Evolutionary conservation across 2,797 vertebrate genomes (phyloP).

Genomic region (Hyperoplus lanceolatus): DNA sequence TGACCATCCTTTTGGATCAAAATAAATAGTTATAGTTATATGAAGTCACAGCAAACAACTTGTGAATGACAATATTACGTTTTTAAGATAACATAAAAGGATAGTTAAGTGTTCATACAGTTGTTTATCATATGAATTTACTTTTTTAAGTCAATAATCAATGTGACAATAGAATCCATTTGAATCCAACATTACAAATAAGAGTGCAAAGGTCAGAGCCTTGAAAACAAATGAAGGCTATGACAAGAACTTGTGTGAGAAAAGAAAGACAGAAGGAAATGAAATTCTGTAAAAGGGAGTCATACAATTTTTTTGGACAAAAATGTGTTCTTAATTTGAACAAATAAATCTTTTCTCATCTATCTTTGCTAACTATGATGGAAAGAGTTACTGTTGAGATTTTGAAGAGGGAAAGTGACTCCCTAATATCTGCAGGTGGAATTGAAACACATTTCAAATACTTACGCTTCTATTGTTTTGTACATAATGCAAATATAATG

Average conservation of each 20-base stretch:
- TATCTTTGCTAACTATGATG: background rate
- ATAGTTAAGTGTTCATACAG: background rate
- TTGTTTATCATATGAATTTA: background rate
- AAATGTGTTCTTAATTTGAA: constrained; percentile 11
- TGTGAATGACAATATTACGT: background rate
- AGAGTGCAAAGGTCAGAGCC: background rate
- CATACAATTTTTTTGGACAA: background rate
- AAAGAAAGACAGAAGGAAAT: background rate
- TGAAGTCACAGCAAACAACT: background rate
- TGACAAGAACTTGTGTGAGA: constrained; percentile 10
- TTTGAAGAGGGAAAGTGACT: background rate
- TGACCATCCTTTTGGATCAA: background rate
- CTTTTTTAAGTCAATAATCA: background rate
- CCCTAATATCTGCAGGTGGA: background rate
- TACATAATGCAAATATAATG: background rate
- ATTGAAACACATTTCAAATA: too few species aligned
- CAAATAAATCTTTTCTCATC: background rate
- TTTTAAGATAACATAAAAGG: too few species aligned
- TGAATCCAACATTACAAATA: background rate
- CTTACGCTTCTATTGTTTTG: background rate
- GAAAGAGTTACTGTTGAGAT: background rate
- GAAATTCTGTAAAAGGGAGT: background rate
- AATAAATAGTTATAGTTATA: background rate
- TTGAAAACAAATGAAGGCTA: background rate
- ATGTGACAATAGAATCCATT: background rate